Evolutionary conservation across 1,140 invertebrate genomes (phyloP), one percentile per base, ranked within the genome.

Genomic region (Homalodisca vitripennis): DNA sequence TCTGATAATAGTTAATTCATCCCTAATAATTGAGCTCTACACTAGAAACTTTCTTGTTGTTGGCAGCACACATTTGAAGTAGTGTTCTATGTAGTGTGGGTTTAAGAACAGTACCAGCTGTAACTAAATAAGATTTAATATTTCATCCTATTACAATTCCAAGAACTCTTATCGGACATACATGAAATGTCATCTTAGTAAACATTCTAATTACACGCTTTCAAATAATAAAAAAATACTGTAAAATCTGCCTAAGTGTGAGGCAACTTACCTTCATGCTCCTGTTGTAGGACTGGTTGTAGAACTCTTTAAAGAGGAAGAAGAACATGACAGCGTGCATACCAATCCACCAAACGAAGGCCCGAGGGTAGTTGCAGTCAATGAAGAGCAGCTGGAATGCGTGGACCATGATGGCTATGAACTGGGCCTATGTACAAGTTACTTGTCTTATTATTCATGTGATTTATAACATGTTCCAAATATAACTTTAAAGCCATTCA

Each of bases 321-420:
- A 89, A 89, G 80, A 93, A 93, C 80, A 92, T 87, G 17, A 91
- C 75, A 1, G 90, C 89, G 76, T 93, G 92, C 46, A 87, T 79
- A 73, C 89, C 84, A 77, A 91, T 86, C 82, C 86, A 85, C 87
- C 88, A 88, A 22, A 84, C 85, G 72, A 91, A 90, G 1, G 84
- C 85, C 67, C 85, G 88, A 0, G 92, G 92, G 76, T 92, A 95
- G 75, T 92, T 85, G 83, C 93, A 95, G 27, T 94, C 91, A 74
- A 89, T 88, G 81, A 94, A 93, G 60, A 95, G 80, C 29, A 95
- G 80, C 79, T 95, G 92, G 82, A 92, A 89, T 13, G 92, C 88
- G 77, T 95, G 93, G 2, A 91, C 77, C 80, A 91, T 88, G 0
- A 94, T 90, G 0, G 88, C 73, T 0, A 94, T 79, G 74, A 95